These are phyloP conservation scores for Neolamprologus tretocephalus DNA, from an alignment of 2,113 vertebrate species.

Conservation along the genomic window DNA sequence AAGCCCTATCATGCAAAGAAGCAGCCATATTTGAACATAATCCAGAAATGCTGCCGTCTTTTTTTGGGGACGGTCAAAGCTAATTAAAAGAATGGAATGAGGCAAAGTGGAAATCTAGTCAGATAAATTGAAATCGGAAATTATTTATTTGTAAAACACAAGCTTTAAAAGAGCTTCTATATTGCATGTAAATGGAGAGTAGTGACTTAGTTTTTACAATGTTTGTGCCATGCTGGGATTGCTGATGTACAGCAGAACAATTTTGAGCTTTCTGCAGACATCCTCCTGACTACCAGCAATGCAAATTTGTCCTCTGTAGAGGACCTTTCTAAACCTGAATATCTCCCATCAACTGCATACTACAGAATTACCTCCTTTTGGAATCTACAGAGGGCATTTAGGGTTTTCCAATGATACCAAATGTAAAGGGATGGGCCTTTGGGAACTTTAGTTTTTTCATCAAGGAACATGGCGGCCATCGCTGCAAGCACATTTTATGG, in stretches of 20 bases:
- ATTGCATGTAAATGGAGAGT: background rate
- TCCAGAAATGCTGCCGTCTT: background rate
- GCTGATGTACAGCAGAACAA: background rate
- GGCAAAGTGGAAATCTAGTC: background rate
- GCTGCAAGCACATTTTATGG: background rate
- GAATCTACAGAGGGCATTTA: background rate
- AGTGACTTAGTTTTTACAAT: background rate
- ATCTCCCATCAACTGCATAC: background rate
- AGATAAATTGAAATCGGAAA: background rate
- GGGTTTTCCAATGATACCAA: background rate
- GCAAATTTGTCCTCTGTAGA: background rate
- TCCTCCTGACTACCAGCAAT: background rate
- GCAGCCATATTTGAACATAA: background rate
- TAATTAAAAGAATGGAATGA: background rate
- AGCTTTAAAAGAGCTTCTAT: background rate
- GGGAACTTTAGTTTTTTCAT: background rate
- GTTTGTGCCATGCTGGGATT: background rate
- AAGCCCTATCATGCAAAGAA: background rate
- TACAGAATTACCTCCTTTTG: background rate
- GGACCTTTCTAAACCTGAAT: background rate
- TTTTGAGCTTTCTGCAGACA: background rate
- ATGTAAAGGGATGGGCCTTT: background rate
- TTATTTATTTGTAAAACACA: background rate
- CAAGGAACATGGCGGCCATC: background rate
- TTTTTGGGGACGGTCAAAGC: fast-evolving